Percentiles rank a stretch among this genome's conserved stretches.
These are phyloP conservation scores for Drosophila birchii DNA, from an alignment of 2,888 invertebrate genomes.

Conservation along the genomic window DNA sequence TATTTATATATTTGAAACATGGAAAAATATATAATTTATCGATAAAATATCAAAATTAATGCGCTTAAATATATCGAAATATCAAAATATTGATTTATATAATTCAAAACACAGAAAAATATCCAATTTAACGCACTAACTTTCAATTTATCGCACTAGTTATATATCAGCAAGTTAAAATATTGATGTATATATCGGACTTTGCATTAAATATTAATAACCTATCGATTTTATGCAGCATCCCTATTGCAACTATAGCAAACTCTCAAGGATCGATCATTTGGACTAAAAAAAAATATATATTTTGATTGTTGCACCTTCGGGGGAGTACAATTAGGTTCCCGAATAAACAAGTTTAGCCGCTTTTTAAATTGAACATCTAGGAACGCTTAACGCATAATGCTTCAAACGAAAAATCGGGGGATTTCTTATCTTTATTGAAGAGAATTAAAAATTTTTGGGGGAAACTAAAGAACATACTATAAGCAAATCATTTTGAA, in stretches of 20 bases:
- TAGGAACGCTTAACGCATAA: constrained; percentile 34
- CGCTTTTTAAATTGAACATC: constrained; percentile 27
- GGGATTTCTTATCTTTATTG: neutral
- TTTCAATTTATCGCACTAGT: neutral
- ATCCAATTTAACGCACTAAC: neutral
- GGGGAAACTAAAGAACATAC: neutral
- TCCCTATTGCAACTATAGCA: neutral
- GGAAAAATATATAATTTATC: neutral
- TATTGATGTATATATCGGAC: constrained; percentile 2
- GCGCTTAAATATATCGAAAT: neutral
- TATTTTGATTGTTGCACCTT: constrained; percentile 35
- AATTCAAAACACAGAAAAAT: neutral
- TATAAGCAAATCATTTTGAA: constrained; percentile 15
- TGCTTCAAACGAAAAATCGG: constrained; percentile 19
- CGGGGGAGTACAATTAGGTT: neutral
- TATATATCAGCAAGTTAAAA: neutral
- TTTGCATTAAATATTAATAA: neutral
- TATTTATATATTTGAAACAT: neutral
- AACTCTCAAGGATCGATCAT: constrained; percentile 13
- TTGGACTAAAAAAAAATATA: constrained; percentile 14
- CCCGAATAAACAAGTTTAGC: constrained; percentile 1
- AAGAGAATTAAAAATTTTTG: constrained; percentile 1
- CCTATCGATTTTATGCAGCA: neutral
- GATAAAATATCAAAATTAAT: neutral
- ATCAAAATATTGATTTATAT: neutral